These are phyloP conservation scores for Pachliopta kotzebuea DNA, from an alignment of 2,888 invertebrate genomes.

Conservation along the genomic window DNA sequence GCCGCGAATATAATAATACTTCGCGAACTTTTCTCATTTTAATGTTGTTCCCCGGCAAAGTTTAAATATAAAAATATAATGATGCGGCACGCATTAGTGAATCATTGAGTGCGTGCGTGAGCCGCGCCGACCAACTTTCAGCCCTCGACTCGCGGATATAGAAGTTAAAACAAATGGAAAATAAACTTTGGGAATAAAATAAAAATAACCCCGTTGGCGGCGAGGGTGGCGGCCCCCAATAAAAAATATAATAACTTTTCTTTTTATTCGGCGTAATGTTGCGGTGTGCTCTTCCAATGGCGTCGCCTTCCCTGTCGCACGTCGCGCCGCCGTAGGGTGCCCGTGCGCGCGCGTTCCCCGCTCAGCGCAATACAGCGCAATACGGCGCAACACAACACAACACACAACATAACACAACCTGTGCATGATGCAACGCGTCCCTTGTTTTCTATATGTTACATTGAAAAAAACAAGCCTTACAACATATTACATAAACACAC, in stretches of 20 bases:
- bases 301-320: slow-evolving; percentile 65
- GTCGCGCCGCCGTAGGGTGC: slow-evolving; percentile 67
- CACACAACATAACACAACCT: too few relatives aligned
- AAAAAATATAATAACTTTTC: slow-evolving; percentile 81
- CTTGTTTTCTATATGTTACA: neutral
- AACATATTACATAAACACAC: neutral
- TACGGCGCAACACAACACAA: too few relatives aligned
- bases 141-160: slow-evolving; percentile 73
- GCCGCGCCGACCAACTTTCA: slow-evolving; percentile 55
- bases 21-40: slow-evolving; percentile 75
- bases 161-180: slow-evolving; percentile 79
- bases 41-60: slow-evolving; percentile 74
- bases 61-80: slow-evolving; percentile 80
- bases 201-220: slow-evolving; percentile 79
- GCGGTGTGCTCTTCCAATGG: slow-evolving; percentile 74
- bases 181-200: slow-evolving; percentile 80
- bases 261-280: slow-evolving; percentile 79
- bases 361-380: too few relatives aligned
- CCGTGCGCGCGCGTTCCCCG: slow-evolving; percentile 30
- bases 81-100: slow-evolving; percentile 78
- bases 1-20: slow-evolving; percentile 55
- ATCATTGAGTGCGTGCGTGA: slow-evolving; percentile 69
- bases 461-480: neutral
- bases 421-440: slow-evolving; percentile 8
- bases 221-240: slow-evolving; percentile 77